phyloP scores from a whole-genome alignment of 2,113 vertebrate genomes.

The Sisor rabdophorus region DNA sequence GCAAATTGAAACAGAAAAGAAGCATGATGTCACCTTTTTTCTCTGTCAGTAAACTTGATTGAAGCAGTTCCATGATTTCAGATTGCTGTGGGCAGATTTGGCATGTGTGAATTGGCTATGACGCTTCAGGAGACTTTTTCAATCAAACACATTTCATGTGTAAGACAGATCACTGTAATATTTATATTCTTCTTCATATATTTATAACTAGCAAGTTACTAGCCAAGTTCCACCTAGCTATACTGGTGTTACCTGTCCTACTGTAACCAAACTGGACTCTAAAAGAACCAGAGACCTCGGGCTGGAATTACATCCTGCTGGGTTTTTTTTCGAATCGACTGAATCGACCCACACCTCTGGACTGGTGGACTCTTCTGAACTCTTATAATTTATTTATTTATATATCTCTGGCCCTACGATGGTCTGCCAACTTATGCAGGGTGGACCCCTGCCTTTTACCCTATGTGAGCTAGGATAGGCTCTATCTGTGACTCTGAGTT shows the following conservation, averaged over 20 bases:
- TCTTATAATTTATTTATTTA: slow-evolving; percentile 58
- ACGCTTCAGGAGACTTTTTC: not conserved
- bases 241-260: not conserved
- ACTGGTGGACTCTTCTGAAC: slow-evolving; percentile 46
- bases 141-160: not conserved
- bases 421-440: no score
- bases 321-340: slow-evolving; percentile 16
- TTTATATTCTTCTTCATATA: not conserved
- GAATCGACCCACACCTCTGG: slow-evolving; percentile 15
- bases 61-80: not conserved
- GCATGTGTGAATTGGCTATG: not conserved
- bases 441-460: no score
- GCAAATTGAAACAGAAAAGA: slow-evolving; percentile 6
- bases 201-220: not conserved
- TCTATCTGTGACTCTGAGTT: no score
- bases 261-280: slow-evolving; percentile 8
- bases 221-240: no score
- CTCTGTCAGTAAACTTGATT: not conserved
- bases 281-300: slow-evolving; percentile 59
- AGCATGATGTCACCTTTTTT: not conserved
- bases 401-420: no score
- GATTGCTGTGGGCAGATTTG: not conserved
- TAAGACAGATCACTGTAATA: not conserved
- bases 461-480: no score
- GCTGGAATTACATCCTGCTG: slow-evolving; percentile 68